Conservation (phyloP, 2,797 vertebrate species). For the Mus minutoides region DNA sequence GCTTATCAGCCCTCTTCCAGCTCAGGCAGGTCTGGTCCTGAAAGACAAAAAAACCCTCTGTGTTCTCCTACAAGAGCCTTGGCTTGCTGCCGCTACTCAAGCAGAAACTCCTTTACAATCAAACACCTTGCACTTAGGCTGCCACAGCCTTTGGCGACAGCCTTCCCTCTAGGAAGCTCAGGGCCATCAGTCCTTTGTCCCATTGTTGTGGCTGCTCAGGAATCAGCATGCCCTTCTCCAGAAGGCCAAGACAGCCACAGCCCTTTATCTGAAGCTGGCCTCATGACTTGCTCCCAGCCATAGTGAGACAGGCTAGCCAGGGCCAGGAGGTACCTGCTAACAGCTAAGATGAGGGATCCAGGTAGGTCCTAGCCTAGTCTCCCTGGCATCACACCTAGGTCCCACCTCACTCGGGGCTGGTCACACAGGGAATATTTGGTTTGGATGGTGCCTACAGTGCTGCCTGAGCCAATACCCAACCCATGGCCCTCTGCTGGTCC, state of each 20-base stretch:
- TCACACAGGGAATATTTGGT: not conserved
- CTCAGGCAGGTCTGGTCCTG: not conserved
- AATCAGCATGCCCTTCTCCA: not conserved
- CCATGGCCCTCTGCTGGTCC: not conserved
- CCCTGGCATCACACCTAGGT: not conserved
- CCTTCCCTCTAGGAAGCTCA: not conserved
- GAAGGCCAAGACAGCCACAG: not conserved
- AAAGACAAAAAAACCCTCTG: conserved; percentile 67
- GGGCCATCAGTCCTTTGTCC: not conserved
- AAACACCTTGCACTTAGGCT: conserved; percentile 8
- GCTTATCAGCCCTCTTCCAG: conserved; percentile 53
- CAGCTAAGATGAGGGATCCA: not conserved
- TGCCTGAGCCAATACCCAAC: not conserved
- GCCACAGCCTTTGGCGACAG: conserved; percentile 8
- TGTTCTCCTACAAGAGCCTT: conserved; percentile 28
- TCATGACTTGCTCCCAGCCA: not conserved
- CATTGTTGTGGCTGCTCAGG: not conserved
- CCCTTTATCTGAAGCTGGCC: conserved; percentile 37
- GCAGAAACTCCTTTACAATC: conserved; percentile 56
- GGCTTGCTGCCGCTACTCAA: not conserved
- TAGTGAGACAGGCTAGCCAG: not conserved
- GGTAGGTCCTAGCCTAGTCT: not conserved
- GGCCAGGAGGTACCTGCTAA: not conserved
- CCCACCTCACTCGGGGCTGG: not conserved
- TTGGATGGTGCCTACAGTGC: not conserved